Conservation (phyloP, 2,888 invertebrate genomes). For the Hemicrepidius hirtus region DNA sequence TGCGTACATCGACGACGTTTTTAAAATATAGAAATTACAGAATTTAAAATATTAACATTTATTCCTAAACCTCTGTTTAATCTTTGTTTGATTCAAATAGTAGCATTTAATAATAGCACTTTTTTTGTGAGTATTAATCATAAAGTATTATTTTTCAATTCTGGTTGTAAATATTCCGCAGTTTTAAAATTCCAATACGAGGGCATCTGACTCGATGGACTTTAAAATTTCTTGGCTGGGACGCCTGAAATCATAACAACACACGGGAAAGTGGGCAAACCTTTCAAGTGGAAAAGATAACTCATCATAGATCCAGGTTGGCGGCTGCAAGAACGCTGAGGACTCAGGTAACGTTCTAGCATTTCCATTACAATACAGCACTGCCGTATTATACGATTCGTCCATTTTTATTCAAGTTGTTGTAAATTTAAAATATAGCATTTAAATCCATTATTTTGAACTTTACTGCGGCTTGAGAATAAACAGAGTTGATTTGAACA, state of each 20-base stretch:
- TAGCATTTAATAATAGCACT: too few species aligned
- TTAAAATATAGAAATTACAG: too few species aligned
- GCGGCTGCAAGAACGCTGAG: constrained; percentile 30
- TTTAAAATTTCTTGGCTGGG: constrained; percentile 27
- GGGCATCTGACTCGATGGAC: constrained; percentile 23
- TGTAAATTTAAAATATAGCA: neutral
- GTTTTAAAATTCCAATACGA: too few species aligned
- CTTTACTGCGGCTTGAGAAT: too few species aligned
- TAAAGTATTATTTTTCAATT: too few species aligned
- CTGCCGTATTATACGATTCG: neutral
- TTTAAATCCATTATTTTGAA: neutral
- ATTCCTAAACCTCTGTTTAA: too few species aligned
- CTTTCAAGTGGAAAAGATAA: constrained; percentile 44
- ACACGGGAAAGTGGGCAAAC: constrained; percentile 36
- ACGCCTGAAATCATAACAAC: constrained; percentile 38
- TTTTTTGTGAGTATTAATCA: too few species aligned
- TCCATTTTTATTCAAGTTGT: too few species aligned
- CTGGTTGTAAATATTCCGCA: too few species aligned
- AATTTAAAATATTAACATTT: too few species aligned
- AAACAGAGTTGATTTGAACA: neutral
- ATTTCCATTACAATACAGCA: constrained; percentile 18
- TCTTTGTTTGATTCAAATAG: too few species aligned
- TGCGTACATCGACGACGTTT: too few species aligned
- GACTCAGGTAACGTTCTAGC: constrained; percentile 40
- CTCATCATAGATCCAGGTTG: constrained; percentile 39